Conservation (phyloP, 1,140 invertebrate genomes). For the Diabrotica undecimpunctata region DNA sequence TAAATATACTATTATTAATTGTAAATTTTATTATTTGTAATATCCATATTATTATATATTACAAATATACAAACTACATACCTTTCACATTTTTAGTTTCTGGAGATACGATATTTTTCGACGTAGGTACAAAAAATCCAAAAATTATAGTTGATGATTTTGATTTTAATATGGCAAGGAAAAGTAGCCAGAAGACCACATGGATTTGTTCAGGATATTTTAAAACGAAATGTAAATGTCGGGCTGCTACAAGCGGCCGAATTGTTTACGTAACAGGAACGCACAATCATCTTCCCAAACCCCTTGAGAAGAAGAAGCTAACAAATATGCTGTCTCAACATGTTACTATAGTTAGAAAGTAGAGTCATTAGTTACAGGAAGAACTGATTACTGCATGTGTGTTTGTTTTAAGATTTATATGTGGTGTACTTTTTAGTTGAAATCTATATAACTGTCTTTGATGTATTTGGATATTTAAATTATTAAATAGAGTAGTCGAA, state of each 20-base stretch:
- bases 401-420: too few relatives aligned
- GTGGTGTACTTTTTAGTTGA: too few relatives aligned
- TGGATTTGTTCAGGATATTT: conserved; percentile 34
- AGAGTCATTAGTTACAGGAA: neutral
- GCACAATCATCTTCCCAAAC: conserved; percentile 33
- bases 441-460: too few relatives aligned
- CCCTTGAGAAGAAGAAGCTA: conserved; percentile 14
- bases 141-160: conserved; percentile 30
- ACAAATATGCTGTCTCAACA: conserved; percentile 29
- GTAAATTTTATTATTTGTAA: too few relatives aligned
- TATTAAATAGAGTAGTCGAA: too few relatives aligned
- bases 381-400: too few relatives aligned
- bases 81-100: neutral
- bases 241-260: conserved; percentile 28
- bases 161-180: conserved; percentile 31
- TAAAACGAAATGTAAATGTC: conserved; percentile 33
- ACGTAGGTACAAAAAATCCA: conserved; percentile 29
- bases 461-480: too few relatives aligned
- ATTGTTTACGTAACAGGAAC: conserved; percentile 24
- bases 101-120: conserved; percentile 28
- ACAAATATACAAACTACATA: neutral
- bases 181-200: conserved; percentile 25
- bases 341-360: conserved; percentile 28
- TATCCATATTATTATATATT: neutral
- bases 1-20: too few relatives aligned